These are phyloP conservation scores for Drosophila nikananu DNA, from an alignment of 1,140 invertebrate species.

Conservation along the genomic window DNA sequence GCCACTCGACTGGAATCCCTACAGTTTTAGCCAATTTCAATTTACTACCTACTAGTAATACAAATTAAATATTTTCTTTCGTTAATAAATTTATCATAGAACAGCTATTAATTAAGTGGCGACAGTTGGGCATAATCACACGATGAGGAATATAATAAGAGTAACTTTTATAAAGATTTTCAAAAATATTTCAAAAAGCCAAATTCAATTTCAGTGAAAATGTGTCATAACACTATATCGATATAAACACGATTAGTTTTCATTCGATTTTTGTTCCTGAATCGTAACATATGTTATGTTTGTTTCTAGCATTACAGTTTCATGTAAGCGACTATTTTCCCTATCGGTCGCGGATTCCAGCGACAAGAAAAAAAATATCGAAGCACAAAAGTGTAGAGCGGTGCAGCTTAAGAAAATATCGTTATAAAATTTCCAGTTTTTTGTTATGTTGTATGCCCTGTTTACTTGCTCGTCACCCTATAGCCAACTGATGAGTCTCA, in stretches of 20 bases:
- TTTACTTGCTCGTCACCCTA: slow-evolving; percentile 16
- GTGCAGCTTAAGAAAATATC: background rate
- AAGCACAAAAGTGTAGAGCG: background rate
- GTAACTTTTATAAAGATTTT: background rate
- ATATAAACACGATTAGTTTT: background rate
- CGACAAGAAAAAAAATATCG: background rate
- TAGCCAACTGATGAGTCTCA: slow-evolving; percentile 63
- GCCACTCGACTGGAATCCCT: no score
- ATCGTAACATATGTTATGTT: slow-evolving; percentile 10
- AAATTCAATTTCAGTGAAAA: background rate
- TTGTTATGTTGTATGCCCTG: slow-evolving; percentile 49
- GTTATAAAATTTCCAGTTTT: background rate
- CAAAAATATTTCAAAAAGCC: background rate
- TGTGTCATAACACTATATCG: background rate
- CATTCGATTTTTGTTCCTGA: background rate
- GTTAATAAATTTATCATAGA: no score
- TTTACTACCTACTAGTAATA: no score
- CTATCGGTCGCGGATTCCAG: background rate
- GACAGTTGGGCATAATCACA: no score
- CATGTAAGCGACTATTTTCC: no score
- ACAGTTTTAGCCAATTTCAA: no score
- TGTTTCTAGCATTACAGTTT: slow-evolving; percentile 3
- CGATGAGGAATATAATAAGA: no score
- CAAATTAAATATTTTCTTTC: no score
- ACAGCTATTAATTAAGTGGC: no score